Conservation (phyloP, 2,113 vertebrate genomes). For the Poicephalus meyeri region DNA sequence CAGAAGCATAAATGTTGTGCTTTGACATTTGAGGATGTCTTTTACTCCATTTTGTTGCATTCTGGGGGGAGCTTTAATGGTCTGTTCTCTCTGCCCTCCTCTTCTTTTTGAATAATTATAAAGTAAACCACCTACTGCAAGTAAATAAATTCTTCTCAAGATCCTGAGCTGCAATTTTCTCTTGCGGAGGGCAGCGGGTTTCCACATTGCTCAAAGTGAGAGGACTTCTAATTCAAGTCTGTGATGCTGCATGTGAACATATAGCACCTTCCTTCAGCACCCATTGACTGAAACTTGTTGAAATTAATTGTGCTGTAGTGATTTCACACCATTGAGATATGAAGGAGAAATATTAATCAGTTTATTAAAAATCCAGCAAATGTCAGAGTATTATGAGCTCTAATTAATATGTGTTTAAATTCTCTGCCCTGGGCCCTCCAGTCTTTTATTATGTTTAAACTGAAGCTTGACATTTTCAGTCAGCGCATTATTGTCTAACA, state of each 20-base stretch:
- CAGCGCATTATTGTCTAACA: conserved; percentile 74
- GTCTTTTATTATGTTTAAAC: conserved; percentile 73
- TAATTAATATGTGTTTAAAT: conserved; percentile 75
- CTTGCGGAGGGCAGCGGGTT: not conserved
- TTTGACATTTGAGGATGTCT: not conserved
- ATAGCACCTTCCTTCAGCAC: not conserved
- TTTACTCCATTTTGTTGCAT: not conserved
- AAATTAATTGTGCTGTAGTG: conserved; percentile 49
- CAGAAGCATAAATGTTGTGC: not conserved
- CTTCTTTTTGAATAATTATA: not conserved
- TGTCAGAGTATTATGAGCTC: conserved; percentile 45
- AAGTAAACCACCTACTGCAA: not conserved
- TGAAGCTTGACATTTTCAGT: conserved; percentile 74
- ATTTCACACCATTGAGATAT: conserved; percentile 53
- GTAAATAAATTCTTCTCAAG: conserved; percentile 17
- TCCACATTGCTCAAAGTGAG: not conserved
- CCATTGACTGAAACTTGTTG: conserved; percentile 30
- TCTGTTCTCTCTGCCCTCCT: not conserved
- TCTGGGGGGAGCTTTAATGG: not conserved
- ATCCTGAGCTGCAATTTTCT: not conserved
- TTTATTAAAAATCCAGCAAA: conserved; percentile 69
- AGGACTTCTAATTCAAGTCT: not conserved
- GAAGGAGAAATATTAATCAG: conserved; percentile 61
- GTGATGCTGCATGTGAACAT: not conserved
- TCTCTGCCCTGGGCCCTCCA: conserved; percentile 49